A percentile compares a stretch with the other conserved stretches of the same genome.
phyloP scores from a whole-genome alignment of 2,797 vertebrate species.

The Malurus leucopterus region DNA sequence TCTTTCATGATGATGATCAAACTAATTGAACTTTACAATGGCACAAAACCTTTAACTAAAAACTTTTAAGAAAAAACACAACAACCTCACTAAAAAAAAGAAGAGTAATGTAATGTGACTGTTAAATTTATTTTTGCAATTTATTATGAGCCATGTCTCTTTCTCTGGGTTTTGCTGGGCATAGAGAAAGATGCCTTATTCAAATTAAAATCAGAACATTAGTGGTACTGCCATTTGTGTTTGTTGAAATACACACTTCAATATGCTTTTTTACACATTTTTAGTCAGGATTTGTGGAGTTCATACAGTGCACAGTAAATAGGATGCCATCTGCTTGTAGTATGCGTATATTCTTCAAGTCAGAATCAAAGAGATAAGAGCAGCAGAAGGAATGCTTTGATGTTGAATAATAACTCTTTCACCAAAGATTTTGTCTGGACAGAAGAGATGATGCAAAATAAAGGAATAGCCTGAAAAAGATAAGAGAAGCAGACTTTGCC shows the following conservation, averaged over 20 bases:
- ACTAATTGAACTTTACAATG: background rate
- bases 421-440: background rate
- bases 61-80: background rate
- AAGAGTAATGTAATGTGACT: background rate
- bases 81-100: background rate
- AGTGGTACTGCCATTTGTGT: background rate
- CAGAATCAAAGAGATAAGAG: background rate
- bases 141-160: background rate
- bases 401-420: background rate
- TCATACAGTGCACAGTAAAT: background rate
- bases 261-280: background rate
- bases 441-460: background rate
- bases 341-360: background rate
- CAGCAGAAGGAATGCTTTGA: constrained; percentile 32
- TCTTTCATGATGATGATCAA: background rate
- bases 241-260: background rate
- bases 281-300: background rate
- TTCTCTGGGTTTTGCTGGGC: background rate
- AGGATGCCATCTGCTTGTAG: background rate
- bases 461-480: background rate
- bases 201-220: background rate
- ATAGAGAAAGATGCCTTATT: background rate
- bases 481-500: background rate
- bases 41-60: background rate
- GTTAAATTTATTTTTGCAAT: background rate